Evolutionary conservation across 2,797 vertebrate species (phyloP).

Genomic region (Danio kyathit): DNA sequence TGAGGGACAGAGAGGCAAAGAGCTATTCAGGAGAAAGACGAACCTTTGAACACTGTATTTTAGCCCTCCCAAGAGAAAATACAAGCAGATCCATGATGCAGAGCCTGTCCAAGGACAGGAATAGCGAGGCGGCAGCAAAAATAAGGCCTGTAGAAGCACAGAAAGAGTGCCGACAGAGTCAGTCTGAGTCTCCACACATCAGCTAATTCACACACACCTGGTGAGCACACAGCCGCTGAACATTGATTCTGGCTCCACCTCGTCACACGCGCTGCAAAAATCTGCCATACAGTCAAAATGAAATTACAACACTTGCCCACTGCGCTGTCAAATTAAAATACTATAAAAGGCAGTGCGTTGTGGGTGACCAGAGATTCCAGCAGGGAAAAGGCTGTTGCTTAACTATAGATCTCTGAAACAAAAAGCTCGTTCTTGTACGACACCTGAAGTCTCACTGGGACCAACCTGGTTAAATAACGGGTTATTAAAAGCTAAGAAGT

Average conservation of each 20-base stretch:
- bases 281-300: slow-evolving; percentile 18
- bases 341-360: slow-evolving; percentile 27
- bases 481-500: slow-evolving; percentile 11
- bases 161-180: slow-evolving; percentile 45
- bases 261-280: not conserved
- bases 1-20: slow-evolving; percentile 11
- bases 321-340: slow-evolving; percentile 33
- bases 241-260: slow-evolving; percentile 14
- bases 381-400: slow-evolving; percentile 25
- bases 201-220: slow-evolving; percentile 50
- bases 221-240: slow-evolving; percentile 7
- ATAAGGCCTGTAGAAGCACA: slow-evolving; percentile 41
- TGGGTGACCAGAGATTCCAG: slow-evolving; percentile 26
- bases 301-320: slow-evolving; percentile 24
- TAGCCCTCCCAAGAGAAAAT: slow-evolving; percentile 21
- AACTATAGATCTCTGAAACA: slow-evolving; percentile 6
- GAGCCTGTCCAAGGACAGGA: slow-evolving; percentile 36
- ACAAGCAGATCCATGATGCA: slow-evolving; percentile 47
- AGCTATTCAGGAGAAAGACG: not conserved
- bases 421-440: not conserved
- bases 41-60: slow-evolving; percentile 34
- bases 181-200: slow-evolving; percentile 27
- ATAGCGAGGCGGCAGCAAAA: slow-evolving; percentile 33
- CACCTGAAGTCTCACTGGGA: slow-evolving; percentile 19
- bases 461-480: slow-evolving; percentile 21